Evolutionary conservation across 2,797 vertebrate species (phyloP).

Genomic region (Phrynocephalus vlangalii): DNA sequence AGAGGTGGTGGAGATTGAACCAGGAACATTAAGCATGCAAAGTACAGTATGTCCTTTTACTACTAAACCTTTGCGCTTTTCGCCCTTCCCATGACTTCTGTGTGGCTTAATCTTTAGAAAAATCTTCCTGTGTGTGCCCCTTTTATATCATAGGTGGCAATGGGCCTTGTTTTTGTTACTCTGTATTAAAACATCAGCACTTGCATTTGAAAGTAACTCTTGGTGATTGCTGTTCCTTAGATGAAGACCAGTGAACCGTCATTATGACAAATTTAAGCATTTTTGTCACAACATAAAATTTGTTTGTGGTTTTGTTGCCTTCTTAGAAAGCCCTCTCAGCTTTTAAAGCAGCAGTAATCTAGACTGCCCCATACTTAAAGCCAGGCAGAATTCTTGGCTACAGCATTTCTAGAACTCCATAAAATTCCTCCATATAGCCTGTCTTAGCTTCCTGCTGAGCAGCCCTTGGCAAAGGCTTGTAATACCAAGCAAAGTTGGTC

Average conservation of each 20-base stretch:
- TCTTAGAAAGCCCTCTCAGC: constrained; percentile 11
- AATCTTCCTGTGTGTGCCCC: no score
- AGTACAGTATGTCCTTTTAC: no score
- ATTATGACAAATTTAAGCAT: fast-evolving
- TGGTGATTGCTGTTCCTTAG: background rate
- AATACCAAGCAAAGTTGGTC: constrained; percentile 44
- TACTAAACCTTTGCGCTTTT: no score
- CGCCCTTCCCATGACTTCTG: no score
- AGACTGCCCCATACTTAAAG: constrained; percentile 36
- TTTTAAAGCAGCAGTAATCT: constrained; percentile 4
- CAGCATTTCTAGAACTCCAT: constrained; percentile 32
- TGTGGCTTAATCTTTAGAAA: no score
- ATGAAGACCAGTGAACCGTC: fast-evolving
- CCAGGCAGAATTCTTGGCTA: constrained; percentile 59
- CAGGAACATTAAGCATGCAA: no score
- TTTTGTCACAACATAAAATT: background rate
- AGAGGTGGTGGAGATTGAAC: no score
- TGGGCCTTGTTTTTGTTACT: no score
- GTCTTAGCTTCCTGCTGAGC: background rate
- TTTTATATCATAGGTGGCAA: no score
- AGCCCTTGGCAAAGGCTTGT: background rate
- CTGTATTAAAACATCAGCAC: no score
- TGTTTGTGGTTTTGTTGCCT: background rate
- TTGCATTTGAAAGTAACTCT: no score
- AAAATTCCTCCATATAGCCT: constrained; percentile 46